Evolutionary conservation across 2,113 vertebrate genomes (phyloP).

Genomic region (Chinchilla lanigera): DNA sequence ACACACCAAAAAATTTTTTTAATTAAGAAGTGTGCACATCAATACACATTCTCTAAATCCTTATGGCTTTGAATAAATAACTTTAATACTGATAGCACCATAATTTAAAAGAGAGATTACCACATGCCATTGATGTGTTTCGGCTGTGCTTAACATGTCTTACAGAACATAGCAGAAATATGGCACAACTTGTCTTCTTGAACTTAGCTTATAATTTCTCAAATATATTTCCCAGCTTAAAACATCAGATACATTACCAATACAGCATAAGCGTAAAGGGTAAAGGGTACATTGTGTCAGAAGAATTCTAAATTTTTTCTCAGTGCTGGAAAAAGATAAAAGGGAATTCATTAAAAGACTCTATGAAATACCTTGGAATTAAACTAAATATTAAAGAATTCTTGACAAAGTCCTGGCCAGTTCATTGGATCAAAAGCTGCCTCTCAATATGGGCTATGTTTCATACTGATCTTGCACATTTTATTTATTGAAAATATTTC

Average conservation of each 20-base stretch:
- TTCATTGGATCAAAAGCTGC: not conserved
- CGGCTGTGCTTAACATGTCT: not conserved
- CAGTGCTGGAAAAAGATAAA: not conserved
- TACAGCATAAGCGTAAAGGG: not conserved
- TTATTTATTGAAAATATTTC: conserved; percentile 17
- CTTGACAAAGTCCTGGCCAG: conserved; percentile 2
- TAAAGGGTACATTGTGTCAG: not conserved
- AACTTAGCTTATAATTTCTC: not conserved
- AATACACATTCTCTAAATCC: not conserved
- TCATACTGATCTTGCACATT: not conserved
- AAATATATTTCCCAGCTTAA: not conserved
- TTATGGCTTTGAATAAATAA: not conserved
- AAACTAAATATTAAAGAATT: conserved; percentile 16
- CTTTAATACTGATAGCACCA: not conserved
- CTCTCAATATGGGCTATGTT: not conserved
- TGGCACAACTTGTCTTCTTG: not conserved
- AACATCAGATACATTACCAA: not conserved
- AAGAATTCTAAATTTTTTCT: conserved; percentile 39
- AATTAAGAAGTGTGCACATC: not conserved
- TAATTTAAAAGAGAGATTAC: not conserved
- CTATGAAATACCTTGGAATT: not conserved
- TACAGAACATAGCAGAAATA: not conserved
- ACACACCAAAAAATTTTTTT: not conserved
- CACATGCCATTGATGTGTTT: not conserved
- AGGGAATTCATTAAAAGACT: not conserved